These are phyloP conservation scores for Falcunculus frontatus DNA, from an alignment of 2,113 vertebrate genomes.

Conservation along the genomic window DNA sequence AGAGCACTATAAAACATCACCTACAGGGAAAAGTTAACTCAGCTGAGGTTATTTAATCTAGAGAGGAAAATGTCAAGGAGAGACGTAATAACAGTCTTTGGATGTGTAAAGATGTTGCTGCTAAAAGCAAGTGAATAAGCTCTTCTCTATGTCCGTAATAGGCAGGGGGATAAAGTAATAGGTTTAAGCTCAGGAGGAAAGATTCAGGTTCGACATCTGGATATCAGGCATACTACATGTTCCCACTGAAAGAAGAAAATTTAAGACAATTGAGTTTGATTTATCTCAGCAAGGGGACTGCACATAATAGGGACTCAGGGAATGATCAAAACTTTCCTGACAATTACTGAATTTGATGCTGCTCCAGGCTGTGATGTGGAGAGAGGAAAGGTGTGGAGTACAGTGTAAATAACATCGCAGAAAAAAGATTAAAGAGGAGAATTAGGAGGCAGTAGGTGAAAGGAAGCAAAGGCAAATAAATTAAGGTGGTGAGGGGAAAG, in stretches of 20 bases:
- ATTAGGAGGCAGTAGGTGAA: neutral
- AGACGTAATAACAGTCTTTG: neutral
- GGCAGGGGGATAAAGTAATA: neutral
- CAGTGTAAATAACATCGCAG: neutral
- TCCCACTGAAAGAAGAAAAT: neutral
- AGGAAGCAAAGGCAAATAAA: neutral
- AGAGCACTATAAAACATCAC: neutral
- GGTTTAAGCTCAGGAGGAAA: slow-evolving; percentile 19
- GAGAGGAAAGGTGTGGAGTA: neutral
- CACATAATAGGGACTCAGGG: neutral
- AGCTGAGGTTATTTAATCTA: slow-evolving; percentile 17
- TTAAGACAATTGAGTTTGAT: neutral
- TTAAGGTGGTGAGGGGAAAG: neutral
- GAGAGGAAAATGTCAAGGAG: slow-evolving; percentile 22
- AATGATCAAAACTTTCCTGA: slow-evolving; percentile 13
- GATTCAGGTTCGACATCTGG: neutral
- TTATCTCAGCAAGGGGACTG: slow-evolving; percentile 18
- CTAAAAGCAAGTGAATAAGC: slow-evolving; percentile 4
- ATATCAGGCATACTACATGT: neutral
- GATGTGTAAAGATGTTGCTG: slow-evolving; percentile 1
- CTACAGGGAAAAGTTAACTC: neutral
- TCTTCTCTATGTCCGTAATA: neutral
- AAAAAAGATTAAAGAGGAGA: neutral
- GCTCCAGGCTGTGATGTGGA: neutral
- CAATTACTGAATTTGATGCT: neutral